These are phyloP conservation scores for Tetranychus urticae DNA, from an alignment of 1,140 invertebrate species.

Conservation along the genomic window DNA sequence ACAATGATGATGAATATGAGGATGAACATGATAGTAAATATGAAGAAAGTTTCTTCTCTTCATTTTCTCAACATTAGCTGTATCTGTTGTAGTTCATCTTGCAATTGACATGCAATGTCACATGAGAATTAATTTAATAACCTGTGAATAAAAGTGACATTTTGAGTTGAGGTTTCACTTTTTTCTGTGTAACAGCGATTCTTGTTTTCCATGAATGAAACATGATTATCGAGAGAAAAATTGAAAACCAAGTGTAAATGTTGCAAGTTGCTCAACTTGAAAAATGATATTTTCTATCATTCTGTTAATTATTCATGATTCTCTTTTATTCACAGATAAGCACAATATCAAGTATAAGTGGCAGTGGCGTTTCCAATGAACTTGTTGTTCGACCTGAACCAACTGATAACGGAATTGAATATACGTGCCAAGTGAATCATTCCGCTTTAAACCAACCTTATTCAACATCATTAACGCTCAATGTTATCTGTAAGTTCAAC, in stretches of 20 bases:
- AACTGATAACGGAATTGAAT: slow-evolving; percentile 69
- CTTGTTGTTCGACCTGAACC: slow-evolving; percentile 38
- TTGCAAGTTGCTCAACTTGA: no score
- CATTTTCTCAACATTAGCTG: no score
- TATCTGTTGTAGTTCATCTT: no score
- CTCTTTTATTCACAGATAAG: slow-evolving; percentile 9
- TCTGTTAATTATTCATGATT: background rate
- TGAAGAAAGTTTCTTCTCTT: no score
- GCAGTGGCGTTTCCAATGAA: slow-evolving; percentile 14
- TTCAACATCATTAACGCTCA: slow-evolving; percentile 49
- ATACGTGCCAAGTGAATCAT: slow-evolving; percentile 76
- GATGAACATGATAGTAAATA: no score
- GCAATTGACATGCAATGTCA: no score
- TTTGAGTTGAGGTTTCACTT: background rate
- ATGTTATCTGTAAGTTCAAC: slow-evolving; percentile 29
- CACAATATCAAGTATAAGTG: slow-evolving; percentile 10
- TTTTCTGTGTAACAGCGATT: background rate
- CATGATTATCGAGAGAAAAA: background rate
- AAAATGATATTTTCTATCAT: no score
- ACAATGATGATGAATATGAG: no score
- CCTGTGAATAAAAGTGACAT: no score
- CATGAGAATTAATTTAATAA: no score
- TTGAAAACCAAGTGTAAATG: no score
- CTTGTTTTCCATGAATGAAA: background rate
- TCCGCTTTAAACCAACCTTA: slow-evolving; percentile 65